These are phyloP conservation scores for Phainopepla nitens DNA, from an alignment of 2,113 vertebrate species.

Conservation along the genomic window DNA sequence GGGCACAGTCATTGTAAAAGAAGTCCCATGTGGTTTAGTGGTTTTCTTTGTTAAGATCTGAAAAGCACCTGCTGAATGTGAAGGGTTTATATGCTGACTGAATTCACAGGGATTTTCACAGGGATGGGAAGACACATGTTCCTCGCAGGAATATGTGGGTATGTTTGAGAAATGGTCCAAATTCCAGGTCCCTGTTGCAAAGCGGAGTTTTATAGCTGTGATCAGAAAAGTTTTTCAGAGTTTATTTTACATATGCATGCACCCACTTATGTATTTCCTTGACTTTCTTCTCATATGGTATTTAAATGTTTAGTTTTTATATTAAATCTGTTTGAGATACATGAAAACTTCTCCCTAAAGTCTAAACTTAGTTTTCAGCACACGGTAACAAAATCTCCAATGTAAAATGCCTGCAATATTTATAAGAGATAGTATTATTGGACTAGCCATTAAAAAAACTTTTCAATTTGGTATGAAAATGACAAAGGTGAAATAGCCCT, in stretches of 20 bases:
- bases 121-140: background rate
- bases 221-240: background rate
- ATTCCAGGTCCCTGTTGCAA: background rate
- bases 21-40: background rate
- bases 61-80: background rate
- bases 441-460: background rate
- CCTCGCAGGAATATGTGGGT: background rate
- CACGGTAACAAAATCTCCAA: background rate
- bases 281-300: background rate
- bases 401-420: background rate
- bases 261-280: background rate
- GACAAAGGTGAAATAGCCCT: background rate
- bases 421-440: background rate
- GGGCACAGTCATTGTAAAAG: background rate
- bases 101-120: background rate
- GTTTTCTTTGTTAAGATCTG: background rate
- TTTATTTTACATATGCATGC: background rate
- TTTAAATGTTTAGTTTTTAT: background rate
- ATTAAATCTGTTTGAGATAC: background rate
- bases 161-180: background rate
- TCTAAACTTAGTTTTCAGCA: background rate
- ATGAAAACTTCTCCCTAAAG: background rate
- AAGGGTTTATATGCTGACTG: background rate
- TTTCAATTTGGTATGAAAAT: background rate
- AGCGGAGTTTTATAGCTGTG: background rate